Base-by-base conservation (phyloP, 2,113 vertebrate species). In the Aplodontia rufa region DNA sequence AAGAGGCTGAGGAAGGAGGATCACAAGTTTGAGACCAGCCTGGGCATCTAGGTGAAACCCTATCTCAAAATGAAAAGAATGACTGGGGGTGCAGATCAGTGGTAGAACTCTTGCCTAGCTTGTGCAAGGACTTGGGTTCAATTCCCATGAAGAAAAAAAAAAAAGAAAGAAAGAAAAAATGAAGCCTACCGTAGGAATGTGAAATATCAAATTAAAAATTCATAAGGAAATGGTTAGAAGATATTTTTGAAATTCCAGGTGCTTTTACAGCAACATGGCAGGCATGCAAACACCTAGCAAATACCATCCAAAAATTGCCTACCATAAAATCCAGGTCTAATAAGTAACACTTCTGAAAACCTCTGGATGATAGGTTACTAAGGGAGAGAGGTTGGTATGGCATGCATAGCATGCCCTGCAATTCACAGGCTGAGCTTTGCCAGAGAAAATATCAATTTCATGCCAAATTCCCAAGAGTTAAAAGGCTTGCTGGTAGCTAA, bases 381-480 rank as follows among this genome's bases (percentile, higher is more conserved):
- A 81, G 32, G 35, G 3, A 83, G 12, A 92, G 76, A 79, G 53
- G 13, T 37, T n/a, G 26, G n/a, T 35, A 71, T 1, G 7, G 64
- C 47, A n/a, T 87, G 30, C 8, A 51, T 3, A 74, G 42, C 16
- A n/a, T 32, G 17, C 32, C 62, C 60, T 60, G 62, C 2, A 90
- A 89, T 91, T 87, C 40, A 84, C 8, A 55, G 32, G 9, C 78
- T 97, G 87, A 85, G n/a, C 20, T 82, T n/a, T 88, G 40, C 66
- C 96, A 90, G 76, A 95, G 87, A 94, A 96, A 94, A 87, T 51
- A 90, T 22, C 53, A 86, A 79, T 86, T 86, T 93, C 58, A 79
- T 88, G 72, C 69, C 88, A 98, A 92, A 87, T 72, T 90, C 40
- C 51, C 66, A 93, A n/a, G 68, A 76, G 75, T 82, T 64, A 78